Evolutionary conservation across 2,113 vertebrate genomes (phyloP), one percentile per base, ranked within the genome.

Genomic region (Ammodytes dubius): DNA sequence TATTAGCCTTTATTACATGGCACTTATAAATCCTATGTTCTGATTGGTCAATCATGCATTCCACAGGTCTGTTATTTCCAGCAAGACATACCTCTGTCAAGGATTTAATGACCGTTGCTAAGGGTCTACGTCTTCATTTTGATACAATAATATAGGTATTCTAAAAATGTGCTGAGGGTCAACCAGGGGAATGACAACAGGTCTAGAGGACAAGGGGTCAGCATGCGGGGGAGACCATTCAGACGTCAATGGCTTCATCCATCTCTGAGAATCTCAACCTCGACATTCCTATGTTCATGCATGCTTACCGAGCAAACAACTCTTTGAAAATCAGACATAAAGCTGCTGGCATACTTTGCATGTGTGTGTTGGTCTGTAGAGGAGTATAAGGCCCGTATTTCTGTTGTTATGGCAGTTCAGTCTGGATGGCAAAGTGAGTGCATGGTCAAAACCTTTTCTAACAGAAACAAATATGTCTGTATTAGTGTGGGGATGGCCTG

Each of bases 281-380:
- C n/a, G n/a, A 14, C 75, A 52, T 71, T 79, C 15, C 56, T 61
- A 27, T 40, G 46, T 69, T 58, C 57, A 60, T 60, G 74, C 43
- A 4, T 57, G 15, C 43, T 77, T 27, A 27, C 59, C 47, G 52
- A 70, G 54, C 58, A 70, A 52, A 52, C 43, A 64, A 19, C 15
- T 46, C 60, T 82, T 64, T 58, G 40, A 73, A 82, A 87, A 10
- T 52, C 69, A 49, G 46, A 64, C 40, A 59, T 75, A 27, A 27
- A 27, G 27, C 50, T 77, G 43, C 11, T 1, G 27, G 27, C 27
- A 27, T 27, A 27, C 27, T 27, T 27, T 27, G 27, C 27, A 27
- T 27, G 27, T 27, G 27, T 27, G 27, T 27, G 27, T 27, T 27
- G 39, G 53, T 8, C 65, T 47, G n/a, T 3, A 39, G 37, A 46